Conservation (phyloP, 1,140 invertebrate genomes). For the Lepidostoma basale region DNA sequence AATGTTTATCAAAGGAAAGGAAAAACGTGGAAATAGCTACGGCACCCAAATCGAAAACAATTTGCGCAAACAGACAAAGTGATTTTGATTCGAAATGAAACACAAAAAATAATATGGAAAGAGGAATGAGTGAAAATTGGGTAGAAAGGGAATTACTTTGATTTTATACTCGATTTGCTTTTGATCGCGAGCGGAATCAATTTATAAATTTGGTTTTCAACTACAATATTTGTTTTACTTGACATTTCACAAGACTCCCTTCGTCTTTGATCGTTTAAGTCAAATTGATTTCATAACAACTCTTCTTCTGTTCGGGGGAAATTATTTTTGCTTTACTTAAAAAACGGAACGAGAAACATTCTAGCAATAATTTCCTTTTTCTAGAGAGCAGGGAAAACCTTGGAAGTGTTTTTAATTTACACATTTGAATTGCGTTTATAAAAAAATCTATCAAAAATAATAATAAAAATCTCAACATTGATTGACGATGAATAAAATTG, state of each 20-base stretch:
- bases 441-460: no score
- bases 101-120: conserved; percentile 8
- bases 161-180: neutral
- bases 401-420: no score
- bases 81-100: conserved; percentile 19
- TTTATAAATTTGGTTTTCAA: neutral
- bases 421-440: no score
- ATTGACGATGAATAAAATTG: no score
- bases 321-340: no score
- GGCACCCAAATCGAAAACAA: conserved; percentile 20
- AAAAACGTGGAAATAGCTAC: conserved; percentile 10
- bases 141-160: neutral
- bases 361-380: no score
- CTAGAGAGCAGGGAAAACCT: no score
- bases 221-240: neutral
- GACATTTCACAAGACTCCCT: neutral
- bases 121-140: conserved; percentile 7
- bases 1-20: conserved; percentile 30
- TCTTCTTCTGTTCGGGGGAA: no score
- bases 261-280: neutral
- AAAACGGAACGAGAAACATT: no score
- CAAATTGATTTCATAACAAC: no score
- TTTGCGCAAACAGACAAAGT: conserved; percentile 29
- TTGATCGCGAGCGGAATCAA: neutral
- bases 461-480: no score